phyloP scores from a whole-genome alignment of 2,113 vertebrate genomes.

The Anthoscopus minutus region DNA sequence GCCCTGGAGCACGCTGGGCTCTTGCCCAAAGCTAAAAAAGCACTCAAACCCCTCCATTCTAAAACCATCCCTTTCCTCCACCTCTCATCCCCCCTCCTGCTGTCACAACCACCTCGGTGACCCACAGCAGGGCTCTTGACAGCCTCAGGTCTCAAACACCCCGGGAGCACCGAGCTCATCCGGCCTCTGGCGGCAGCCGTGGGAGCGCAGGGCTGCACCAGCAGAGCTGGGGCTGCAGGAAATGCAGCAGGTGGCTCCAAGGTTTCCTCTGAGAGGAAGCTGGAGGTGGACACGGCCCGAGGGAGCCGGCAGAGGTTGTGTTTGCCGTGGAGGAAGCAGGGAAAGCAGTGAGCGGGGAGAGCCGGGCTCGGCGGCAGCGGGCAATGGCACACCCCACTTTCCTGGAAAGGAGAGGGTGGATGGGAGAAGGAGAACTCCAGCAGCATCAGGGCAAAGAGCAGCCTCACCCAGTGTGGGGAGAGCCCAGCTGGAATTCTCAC shows the following conservation, averaged over 20 bases:
- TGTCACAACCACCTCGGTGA: background rate
- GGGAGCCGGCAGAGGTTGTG: background rate
- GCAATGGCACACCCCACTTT: background rate
- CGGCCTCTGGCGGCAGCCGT: background rate
- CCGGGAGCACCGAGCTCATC: rapidly evolving
- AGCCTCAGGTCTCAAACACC: background rate
- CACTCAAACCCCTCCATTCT: background rate
- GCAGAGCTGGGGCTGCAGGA: background rate
- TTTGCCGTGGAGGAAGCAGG: background rate
- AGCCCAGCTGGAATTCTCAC: background rate
- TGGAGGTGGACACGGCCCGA: rapidly evolving
- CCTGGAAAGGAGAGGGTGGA: background rate
- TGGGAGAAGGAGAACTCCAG: background rate
- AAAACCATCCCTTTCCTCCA: background rate
- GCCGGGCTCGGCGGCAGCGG: rapidly evolving
- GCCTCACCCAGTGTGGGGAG: background rate
- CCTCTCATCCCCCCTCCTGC: background rate
- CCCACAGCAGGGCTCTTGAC: background rate
- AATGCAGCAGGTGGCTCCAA: rapidly evolving
- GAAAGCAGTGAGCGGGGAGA: background rate
- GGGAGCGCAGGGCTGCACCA: background rate
- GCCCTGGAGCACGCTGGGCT: background rate
- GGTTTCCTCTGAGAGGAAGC: background rate
- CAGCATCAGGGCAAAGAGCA: background rate
- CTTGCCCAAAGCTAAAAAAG: background rate